phyloP scores from a whole-genome alignment of 64 coral and sea anemone species.

The Acropora tenuis region DNA sequence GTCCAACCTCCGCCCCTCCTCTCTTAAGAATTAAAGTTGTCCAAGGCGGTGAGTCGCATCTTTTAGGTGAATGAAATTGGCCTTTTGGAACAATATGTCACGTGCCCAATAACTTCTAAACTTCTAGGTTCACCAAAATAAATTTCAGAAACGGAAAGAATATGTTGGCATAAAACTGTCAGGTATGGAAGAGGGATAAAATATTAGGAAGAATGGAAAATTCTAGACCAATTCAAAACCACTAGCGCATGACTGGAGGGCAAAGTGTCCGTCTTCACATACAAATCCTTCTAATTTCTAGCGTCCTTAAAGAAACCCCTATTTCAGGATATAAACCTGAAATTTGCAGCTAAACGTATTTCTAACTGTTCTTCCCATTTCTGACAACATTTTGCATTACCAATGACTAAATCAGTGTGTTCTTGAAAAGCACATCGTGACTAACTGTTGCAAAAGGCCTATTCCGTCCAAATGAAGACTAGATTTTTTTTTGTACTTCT shows the following conservation, averaged over 20 bases:
- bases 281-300: slow-evolving; percentile 11
- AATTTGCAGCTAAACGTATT: slow-evolving; percentile 8
- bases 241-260: neutral
- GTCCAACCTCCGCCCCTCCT: too few relatives aligned
- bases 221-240: neutral
- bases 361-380: slow-evolving; percentile 4
- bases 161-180: slow-evolving; percentile 6
- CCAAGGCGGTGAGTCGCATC: too few relatives aligned
- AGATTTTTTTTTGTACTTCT: neutral
- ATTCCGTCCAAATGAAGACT: neutral
- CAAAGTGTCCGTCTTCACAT: slow-evolving; percentile 3
- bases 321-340: slow-evolving; percentile 12
- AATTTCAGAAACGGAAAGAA: slow-evolving; percentile 7
- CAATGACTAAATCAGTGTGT: slow-evolving; percentile 22
- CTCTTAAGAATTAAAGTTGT: too few relatives aligned
- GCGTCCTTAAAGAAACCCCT: neutral
- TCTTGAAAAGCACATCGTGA: slow-evolving; percentile 9
- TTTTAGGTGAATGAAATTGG: neutral
- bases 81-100: neutral
- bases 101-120: neutral
- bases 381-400: slow-evolving; percentile 8
- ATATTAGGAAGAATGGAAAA: slow-evolving; percentile 16
- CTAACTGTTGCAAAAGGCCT: slow-evolving; percentile 13
- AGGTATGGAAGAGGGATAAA: slow-evolving; percentile 1
- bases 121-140: neutral